Evolutionary conservation across 2,113 vertebrate species (phyloP).

Genomic region (Zapornia atra): DNA sequence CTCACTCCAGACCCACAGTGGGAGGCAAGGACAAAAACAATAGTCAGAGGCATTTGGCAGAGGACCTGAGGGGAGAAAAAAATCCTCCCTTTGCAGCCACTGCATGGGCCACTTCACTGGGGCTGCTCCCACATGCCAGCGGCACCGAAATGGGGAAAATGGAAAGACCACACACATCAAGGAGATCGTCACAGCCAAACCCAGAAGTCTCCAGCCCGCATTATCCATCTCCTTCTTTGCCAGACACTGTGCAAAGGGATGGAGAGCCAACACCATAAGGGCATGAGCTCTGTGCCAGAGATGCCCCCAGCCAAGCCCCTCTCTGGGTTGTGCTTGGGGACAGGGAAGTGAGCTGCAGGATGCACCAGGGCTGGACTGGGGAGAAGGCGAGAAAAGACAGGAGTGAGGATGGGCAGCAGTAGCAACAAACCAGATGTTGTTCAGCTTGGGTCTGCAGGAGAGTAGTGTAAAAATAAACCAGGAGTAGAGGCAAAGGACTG

Average conservation of each 20-base stretch:
- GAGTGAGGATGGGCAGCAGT: neutral
- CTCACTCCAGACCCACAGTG: conserved; percentile 1
- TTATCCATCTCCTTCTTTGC: neutral
- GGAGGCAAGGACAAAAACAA: conserved; percentile 43
- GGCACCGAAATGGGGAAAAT: neutral
- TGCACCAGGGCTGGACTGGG: neutral
- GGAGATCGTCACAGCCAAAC: neutral
- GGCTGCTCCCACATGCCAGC: neutral
- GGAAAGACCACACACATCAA: conserved; percentile 59
- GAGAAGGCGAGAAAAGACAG: neutral
- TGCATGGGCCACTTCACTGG: conserved; percentile 13
- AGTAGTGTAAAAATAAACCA: neutral
- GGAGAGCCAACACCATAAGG: neutral
- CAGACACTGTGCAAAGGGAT: neutral
- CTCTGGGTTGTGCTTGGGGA: rapidly evolving
- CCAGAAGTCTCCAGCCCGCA: neutral
- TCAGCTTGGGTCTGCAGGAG: neutral
- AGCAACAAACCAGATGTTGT: neutral
- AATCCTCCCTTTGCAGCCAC: conserved; percentile 7
- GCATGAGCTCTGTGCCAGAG: neutral
- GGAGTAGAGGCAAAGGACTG: neutral
- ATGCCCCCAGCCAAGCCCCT: neutral
- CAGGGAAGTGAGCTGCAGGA: rapidly evolving
- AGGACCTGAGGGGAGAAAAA: conserved; percentile 3
- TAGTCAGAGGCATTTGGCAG: conserved; percentile 40